Evolutionary conservation across 2,888 invertebrate genomes (phyloP), one percentile per base, ranked within the genome.

Genomic region (Allophyes oxyacanthae): DNA sequence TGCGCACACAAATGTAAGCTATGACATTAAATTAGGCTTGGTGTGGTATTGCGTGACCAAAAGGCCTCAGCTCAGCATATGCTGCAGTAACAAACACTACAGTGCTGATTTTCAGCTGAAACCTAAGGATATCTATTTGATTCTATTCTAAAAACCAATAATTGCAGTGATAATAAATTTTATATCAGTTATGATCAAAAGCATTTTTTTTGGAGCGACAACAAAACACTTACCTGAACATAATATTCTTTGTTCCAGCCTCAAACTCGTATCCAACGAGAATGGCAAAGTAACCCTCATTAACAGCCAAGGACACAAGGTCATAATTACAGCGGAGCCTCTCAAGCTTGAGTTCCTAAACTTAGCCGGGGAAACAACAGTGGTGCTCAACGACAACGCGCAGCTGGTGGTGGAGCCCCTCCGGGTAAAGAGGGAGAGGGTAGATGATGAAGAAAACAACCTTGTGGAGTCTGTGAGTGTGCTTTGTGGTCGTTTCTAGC

Each of bases 351-450:
- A 99, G 85, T 96, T 98, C 76, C 96, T 95, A 75, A 95, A 96
- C 61, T 94, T 95, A 57, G 95, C 96, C 32, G 95, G 95, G 20
- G 94, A 95, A 0, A 95, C 98, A 9, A 96, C 97, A 0, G 95
- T 98, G 9, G 96, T 97, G 14, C 92, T 97, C 13, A 99, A 99
- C 91, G 97, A 97, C 14, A 96, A 97, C 77, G 97, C 98, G n/a
- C 96, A 99, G 71, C 95, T 99, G 88, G 95, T 97, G 75, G 98
- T 99, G 84, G 99, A 99, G 83, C 98, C 99, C 66, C 94, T 97
- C 66, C 94, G 98, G 68, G 90, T 89, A 20, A 98, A 97, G 83
- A 94, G 94, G 43, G 95, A 95, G 77, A 89, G 81, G 48, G 78
- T 81, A 77, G 91, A 88, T 59, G 90, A 88, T 36, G 89, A 88